A percentile compares a stretch with the other conserved stretches of the same genome.
Conservation (phyloP, 2,797 vertebrate genomes). For the Phoebastria nigripes region DNA sequence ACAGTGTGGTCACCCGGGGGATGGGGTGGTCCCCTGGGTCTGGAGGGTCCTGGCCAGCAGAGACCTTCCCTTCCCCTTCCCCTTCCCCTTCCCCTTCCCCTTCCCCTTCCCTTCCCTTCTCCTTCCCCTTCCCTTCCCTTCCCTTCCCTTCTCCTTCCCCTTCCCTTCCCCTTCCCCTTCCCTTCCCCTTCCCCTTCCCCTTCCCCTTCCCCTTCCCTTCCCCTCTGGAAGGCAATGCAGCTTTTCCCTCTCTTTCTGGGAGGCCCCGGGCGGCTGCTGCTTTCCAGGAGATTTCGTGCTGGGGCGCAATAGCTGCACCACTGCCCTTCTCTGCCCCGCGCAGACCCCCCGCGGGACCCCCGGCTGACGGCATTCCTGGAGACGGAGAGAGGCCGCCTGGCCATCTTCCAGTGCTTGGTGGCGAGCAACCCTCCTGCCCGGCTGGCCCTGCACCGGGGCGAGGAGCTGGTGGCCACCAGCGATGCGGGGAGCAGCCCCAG, state of each 20-base stretch:
- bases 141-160: neutral
- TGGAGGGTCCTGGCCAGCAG: neutral
- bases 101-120: too few species aligned
- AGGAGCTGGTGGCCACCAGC: slow-evolving; percentile 30
- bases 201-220: neutral
- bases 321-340: accelerated
- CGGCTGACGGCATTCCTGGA: slow-evolving; percentile 63
- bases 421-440: slow-evolving; percentile 60
- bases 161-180: too few species aligned
- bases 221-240: neutral
- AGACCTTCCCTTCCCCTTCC: neutral
- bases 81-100: too few species aligned
- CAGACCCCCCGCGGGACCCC: slow-evolving; percentile 63
- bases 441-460: slow-evolving; percentile 47
- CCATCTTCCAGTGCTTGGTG: slow-evolving; percentile 65
- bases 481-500: neutral
- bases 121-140: too few species aligned
- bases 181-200: neutral
- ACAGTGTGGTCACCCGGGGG: neutral
- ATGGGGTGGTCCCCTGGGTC: neutral
- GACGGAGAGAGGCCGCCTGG: slow-evolving; percentile 39
- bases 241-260: neutral
- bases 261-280: accelerated
- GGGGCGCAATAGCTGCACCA: neutral
- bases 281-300: neutral